Base-by-base conservation (phyloP, 2,797 vertebrate genomes). In the Crocidura indochinensis region DNA sequence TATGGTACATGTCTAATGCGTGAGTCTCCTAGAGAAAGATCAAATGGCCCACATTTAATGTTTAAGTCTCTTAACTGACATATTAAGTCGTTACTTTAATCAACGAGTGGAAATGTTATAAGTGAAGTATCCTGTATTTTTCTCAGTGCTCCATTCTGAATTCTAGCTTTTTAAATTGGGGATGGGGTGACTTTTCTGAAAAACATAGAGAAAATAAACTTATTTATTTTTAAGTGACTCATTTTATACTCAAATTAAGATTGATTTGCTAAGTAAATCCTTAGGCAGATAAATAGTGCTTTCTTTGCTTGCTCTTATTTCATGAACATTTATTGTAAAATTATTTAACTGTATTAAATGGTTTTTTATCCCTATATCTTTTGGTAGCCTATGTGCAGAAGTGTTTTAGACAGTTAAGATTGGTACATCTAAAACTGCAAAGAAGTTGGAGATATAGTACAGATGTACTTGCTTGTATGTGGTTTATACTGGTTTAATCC, bases 21-120 rank as follows among this genome's bases (percentile, higher is more conserved):
- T 0, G 7, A 3, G 19, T 29, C 47, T 81, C 2, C 0, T 78
- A 80, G 99, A 99, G 91, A 98, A 99, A 98, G 99, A 99, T 99
- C 96, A 98, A 98, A 64, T 24, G 46, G 12, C 31, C 12, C 17
- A 4, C 12, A 22, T 9, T 7, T 47, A 38, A 60, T 3, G 0
- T 1, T n/a, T 0, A 6, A 3, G 19, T 29, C 38, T 81, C 2
- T 0, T 78, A 80, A 88, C 56, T 75, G 76, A n/a, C 24, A 31
- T 14, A 12, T 51, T 72, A 12, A 31, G 6, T 67, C 87, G 19
- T 38, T 47, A 47, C 5, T 47, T 20, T 74, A 27, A 67, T 26
- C 14, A 15, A 0, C 22, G 19, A 53, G 46, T 75, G 11, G n/a
- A 51, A 87, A 26, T 65, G 3, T 73, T 27, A 71, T 1, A 65